phyloP scores from a whole-genome alignment of 1,140 invertebrate species.

The Geopemphigus sp. region DNA sequence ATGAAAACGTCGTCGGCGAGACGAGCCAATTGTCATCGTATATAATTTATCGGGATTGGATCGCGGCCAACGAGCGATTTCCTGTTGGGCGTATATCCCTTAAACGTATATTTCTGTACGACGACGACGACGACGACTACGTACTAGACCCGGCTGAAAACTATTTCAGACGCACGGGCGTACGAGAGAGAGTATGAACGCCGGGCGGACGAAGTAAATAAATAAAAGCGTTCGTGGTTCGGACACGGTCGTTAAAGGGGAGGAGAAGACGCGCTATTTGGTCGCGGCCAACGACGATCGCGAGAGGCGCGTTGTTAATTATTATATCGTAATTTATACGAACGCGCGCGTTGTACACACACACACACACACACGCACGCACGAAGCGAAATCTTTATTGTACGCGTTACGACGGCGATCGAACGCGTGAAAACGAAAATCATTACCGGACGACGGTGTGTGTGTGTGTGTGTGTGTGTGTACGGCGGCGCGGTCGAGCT shows the following conservation, averaged over 20 bases:
- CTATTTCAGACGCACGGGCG: conserved; percentile 24
- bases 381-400: neutral
- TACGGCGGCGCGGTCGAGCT: neutral
- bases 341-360: neutral
- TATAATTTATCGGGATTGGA: conserved; percentile 48
- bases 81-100: conserved; percentile 45
- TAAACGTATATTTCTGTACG: conserved; percentile 40
- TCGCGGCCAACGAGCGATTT: conserved; percentile 37
- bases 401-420: neutral
- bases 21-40: conserved; percentile 49
- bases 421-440: conserved; percentile 15
- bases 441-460: conserved; percentile 3
- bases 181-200: neutral
- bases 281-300: neutral
- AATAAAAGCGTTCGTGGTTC: conserved; percentile 31
- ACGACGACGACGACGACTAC: neutral
- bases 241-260: conserved; percentile 28
- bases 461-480: too few relatives aligned
- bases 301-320: neutral
- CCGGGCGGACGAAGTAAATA: neutral
- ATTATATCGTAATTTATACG: neutral
- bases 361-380: too few relatives aligned
- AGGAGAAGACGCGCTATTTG: neutral
- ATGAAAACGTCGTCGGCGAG: conserved; percentile 48
- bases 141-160: conserved; percentile 12